Percentiles rank a stretch among this genome's conserved stretches.
phyloP scores from a whole-genome alignment of 1,140 invertebrate species.

The honey bee (Apis mellifera) region Amel_HAv3.1 CM009944.2:3466501-3467000 shows the following conservation, averaged over 20 bases:
- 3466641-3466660: no score
- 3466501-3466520: not conserved
- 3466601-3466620: not conserved
- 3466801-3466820: slow-evolving; percentile 42
- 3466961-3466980: not conserved
- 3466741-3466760: slow-evolving; percentile 12
- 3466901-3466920: slow-evolving; percentile 44
- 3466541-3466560: not conserved
- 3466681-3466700: not conserved
- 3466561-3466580: not conserved
- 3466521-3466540: not conserved
- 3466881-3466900: slow-evolving; percentile 37
- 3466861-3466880: slow-evolving; percentile 38
- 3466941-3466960: slow-evolving; percentile 8
- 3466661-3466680: no score
- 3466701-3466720: not conserved
- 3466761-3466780: slow-evolving; percentile 13
- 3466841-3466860: slow-evolving; percentile 51
- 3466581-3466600: not conserved
- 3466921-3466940: slow-evolving; percentile 19
- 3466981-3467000: slow-evolving; percentile 21
- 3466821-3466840: slow-evolving; percentile 46
- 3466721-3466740: not conserved
- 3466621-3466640: no score
- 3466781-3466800: slow-evolving; percentile 40